These are phyloP conservation scores for Cantharis rustica DNA, from an alignment of 2,888 invertebrate genomes.

Conservation along the genomic window DNA sequence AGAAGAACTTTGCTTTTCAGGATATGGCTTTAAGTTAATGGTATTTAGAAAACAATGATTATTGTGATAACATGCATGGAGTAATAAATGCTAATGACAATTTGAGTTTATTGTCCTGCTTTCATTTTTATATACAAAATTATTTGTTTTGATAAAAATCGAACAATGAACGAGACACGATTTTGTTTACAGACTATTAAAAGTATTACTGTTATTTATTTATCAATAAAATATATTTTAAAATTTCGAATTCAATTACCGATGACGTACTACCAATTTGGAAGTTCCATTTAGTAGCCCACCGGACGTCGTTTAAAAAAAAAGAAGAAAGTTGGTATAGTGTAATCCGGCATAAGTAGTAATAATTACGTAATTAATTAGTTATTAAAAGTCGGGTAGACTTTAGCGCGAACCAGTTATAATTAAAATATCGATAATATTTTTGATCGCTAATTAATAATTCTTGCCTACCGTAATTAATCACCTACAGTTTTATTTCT, in stretches of 20 bases:
- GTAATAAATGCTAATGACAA: not conserved
- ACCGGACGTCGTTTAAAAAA: not conserved
- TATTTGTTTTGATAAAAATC: not conserved
- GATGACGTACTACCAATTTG: too few species aligned
- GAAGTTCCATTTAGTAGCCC: too few species aligned
- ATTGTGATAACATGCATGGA: not conserved
- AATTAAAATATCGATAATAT: not conserved
- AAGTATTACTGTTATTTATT: not conserved
- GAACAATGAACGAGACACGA: not conserved
- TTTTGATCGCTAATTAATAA: not conserved
- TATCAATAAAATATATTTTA: not conserved
- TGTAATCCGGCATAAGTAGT: not conserved
- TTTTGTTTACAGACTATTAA: not conserved
- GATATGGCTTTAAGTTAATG: not conserved
- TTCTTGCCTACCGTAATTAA: not conserved
- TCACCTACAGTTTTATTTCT: not conserved
- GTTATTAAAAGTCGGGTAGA: not conserved
- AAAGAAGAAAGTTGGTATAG: not conserved
- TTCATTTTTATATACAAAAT: not conserved
- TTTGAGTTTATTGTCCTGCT: not conserved
- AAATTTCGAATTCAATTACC: not conserved
- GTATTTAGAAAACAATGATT: not conserved
- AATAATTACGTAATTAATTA: not conserved
- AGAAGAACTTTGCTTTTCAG: not conserved
- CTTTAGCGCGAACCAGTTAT: not conserved